Conservation (phyloP, 2,797 vertebrate genomes). For the Natrix natrix region DNA sequence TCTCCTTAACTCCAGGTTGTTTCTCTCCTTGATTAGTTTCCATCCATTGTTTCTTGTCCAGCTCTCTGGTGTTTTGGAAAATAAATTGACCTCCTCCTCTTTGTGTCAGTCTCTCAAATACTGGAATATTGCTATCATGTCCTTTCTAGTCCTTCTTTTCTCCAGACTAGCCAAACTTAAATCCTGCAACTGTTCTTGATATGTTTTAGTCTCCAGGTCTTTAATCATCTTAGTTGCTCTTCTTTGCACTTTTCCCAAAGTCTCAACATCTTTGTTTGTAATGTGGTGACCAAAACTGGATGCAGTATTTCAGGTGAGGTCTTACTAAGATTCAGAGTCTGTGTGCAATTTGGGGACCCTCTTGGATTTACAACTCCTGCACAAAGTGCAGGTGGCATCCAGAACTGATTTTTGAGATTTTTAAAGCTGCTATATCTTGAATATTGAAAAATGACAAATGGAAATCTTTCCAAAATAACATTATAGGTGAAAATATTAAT, state of each 20-base stretch:
- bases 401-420: neutral
- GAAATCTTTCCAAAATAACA: conserved; percentile 52
- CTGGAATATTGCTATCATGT: neutral
- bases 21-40: neutral
- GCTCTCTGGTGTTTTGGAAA: neutral
- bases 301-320: neutral
- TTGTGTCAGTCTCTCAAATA: neutral
- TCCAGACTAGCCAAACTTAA: neutral
- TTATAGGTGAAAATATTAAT: conserved; percentile 33
- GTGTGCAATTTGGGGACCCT: neutral
- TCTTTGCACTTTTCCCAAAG: neutral
- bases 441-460: conserved; percentile 43
- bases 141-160: neutral
- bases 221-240: too few species aligned
- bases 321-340: neutral
- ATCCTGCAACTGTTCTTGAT: neutral
- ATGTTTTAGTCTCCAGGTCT: too few species aligned
- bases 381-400: neutral
- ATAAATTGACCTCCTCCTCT: neutral
- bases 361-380: neutral
- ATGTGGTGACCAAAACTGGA: neutral
- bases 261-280: neutral
- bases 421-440: neutral
- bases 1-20: neutral
- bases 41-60: neutral